Percentiles rank a stretch among this genome's conserved stretches.
phyloP scores from a whole-genome alignment of 2,888 invertebrate species.

The Drosophila seclusa region DNA sequence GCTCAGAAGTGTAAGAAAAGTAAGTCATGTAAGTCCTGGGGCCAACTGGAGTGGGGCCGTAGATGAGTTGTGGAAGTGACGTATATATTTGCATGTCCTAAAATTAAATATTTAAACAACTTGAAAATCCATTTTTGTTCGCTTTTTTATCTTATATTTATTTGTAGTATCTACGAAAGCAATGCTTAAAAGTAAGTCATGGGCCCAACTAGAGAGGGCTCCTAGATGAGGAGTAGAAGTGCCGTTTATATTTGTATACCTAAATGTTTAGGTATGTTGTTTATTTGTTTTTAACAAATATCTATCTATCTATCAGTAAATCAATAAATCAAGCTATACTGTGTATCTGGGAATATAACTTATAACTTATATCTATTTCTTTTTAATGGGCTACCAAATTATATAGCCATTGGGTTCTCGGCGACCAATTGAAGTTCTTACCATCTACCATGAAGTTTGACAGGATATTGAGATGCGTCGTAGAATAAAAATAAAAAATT shows the following conservation, averaged over 20 bases:
- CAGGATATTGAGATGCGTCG: not conserved
- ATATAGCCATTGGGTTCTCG: not conserved
- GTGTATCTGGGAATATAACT: not conserved
- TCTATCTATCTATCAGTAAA: not conserved
- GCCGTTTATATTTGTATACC: not conserved
- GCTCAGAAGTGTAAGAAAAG: not conserved
- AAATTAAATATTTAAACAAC: not conserved
- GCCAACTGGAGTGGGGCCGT: not conserved
- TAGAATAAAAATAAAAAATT: slow-evolving; percentile 17
- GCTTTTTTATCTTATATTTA: too few species aligned
- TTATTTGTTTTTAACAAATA: not conserved
- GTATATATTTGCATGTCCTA: not conserved
- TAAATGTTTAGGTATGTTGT: not conserved
- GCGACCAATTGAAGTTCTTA: slow-evolving; percentile 5
- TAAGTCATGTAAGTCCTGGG: not conserved
- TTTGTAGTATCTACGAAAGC: too few species aligned
- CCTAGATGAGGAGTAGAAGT: not conserved
- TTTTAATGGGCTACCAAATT: not conserved
- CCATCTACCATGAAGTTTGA: slow-evolving; percentile 5
- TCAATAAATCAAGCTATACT: not conserved
- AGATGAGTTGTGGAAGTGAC: not conserved
- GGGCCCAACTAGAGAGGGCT: not conserved
- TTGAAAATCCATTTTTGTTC: not conserved
- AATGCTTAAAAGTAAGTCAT: not conserved
- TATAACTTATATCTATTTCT: not conserved